Evolutionary conservation across 2,797 vertebrate species (phyloP), one percentile per base, ranked within the genome.

Genomic region (Pseudochromis fuscus): DNA sequence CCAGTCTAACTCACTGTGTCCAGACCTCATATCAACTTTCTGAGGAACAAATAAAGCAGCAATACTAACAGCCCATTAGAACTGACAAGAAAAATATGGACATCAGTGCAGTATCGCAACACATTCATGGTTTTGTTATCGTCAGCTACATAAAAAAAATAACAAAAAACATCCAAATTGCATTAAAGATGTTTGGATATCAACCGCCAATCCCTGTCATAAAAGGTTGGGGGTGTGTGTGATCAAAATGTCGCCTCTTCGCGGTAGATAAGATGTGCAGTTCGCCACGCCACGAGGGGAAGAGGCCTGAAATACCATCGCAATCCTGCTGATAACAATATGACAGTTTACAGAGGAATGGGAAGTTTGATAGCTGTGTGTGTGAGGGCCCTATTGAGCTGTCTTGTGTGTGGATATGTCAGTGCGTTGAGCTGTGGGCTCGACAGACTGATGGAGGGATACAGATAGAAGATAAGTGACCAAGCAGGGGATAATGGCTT

Each of bases 261-360:
- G 59, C 51, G 10, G 18, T 7, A 69, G 85, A 84, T 84, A 83
- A 86, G 60, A 78, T 72, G 40, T 50, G 33, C 48, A 18, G 46
- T 77, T 75, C 31, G 67, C 72, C 58, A 59, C 57, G 50, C 72
- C 68, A 55, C 13, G 21, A 35, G 42, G 33, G n/a, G 44, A 76
- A 48, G 50, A 61, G 33, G 57, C 28, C 28, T 28, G 48, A 76
- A 80, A 81, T 60, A 63, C 31, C 55, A 60, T 67, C 70, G 65
- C 55, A 70, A 40, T 75, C 71, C 77, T 27, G 50, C 77, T 76
- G 81, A 85, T 89, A 83, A 86, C 60, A 88, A 71, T 79, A 51
- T 87, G 82, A 87, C 77, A 75, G 82, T 83, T 83, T 85, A 82
- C 77, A 68, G 69, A 82, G 55, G 58, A 81, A 71, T 72, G 50